Conservation (phyloP, 2,113 vertebrate genomes). For the Holacanthus passer region DNA sequence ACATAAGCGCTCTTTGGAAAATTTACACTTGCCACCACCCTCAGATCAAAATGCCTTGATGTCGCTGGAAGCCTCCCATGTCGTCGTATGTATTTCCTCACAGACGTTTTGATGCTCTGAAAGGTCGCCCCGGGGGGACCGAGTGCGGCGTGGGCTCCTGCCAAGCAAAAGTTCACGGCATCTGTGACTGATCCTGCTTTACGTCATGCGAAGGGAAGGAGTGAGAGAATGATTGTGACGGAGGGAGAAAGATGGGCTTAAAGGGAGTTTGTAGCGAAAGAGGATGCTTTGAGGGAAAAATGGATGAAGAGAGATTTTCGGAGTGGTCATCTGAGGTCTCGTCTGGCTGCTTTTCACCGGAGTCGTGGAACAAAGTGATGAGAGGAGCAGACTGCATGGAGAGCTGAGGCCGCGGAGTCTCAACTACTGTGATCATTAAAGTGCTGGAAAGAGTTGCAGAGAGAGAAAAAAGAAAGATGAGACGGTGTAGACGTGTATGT, state of each 20-base stretch:
- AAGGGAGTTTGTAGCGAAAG: background rate
- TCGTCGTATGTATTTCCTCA: slow-evolving; percentile 36
- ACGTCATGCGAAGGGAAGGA: slow-evolving; percentile 7
- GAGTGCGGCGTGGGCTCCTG: slow-evolving; percentile 23
- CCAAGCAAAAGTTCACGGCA: slow-evolving; percentile 57
- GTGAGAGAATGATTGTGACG: background rate
- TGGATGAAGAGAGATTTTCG: slow-evolving; percentile 33
- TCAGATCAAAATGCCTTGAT: slow-evolving; percentile 15
- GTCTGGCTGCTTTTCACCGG: slow-evolving; percentile 11
- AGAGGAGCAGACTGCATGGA: slow-evolving; percentile 37
- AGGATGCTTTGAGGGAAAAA: slow-evolving; percentile 20
- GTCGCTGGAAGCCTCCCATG: slow-evolving; percentile 31
- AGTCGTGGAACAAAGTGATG: slow-evolving; percentile 50
- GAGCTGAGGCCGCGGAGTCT: slow-evolving; percentile 50
- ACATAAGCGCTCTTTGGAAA: slow-evolving; percentile 53
- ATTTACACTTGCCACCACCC: slow-evolving; percentile 43
- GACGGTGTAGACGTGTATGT: slow-evolving; percentile 4
- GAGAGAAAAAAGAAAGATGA: background rate
- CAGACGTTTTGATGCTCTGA: slow-evolving; percentile 40
- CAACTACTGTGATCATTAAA: slow-evolving; percentile 48
- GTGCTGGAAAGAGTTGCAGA: slow-evolving; percentile 42
- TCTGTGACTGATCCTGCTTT: slow-evolving; percentile 33
- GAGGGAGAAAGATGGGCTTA: background rate
- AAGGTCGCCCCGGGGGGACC: slow-evolving; percentile 26
- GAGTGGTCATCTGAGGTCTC: slow-evolving; percentile 32